A percentile compares a stretch with the other conserved stretches of the same genome.
phyloP scores from a whole-genome alignment of 2,113 vertebrate species.

The Melospiza melodia region DNA sequence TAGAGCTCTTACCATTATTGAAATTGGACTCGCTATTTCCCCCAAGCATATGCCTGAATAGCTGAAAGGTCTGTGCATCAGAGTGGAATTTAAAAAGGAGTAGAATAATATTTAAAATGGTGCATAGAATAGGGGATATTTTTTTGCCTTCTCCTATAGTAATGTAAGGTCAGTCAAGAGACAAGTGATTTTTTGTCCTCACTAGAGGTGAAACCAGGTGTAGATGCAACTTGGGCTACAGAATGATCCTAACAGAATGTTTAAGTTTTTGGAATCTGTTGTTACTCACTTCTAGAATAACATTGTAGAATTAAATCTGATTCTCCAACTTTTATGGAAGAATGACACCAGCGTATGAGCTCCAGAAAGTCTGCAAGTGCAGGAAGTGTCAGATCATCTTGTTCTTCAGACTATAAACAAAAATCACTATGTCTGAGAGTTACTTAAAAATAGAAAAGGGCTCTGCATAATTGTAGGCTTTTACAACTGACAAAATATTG shows the following conservation, averaged over 20 bases:
- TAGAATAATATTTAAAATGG: neutral
- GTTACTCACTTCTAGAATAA: neutral
- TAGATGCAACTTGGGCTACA: neutral
- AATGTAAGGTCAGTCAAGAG: neutral
- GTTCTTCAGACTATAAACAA: conserved; percentile 47
- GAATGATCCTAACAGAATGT: neutral
- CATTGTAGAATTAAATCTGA: neutral
- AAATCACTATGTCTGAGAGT: conserved; percentile 26
- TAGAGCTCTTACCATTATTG: conserved; percentile 2
- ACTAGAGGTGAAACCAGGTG: neutral
- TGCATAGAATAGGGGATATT: neutral
- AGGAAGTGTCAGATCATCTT: conserved; percentile 34
- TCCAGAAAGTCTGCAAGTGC: conserved; percentile 1
- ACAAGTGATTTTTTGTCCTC: neutral
- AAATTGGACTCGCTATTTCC: neutral
- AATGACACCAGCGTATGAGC: neutral
- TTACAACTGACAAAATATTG: conserved; percentile 39
- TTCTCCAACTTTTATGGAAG: neutral
- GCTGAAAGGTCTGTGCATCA: neutral
- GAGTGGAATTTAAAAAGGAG: neutral
- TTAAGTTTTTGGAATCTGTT: neutral
- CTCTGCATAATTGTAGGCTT: conserved; percentile 28
- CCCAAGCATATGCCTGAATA: neutral
- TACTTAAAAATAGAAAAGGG: conserved; percentile 12
- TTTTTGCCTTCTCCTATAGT: neutral